Percentiles rank a stretch among this genome's conserved stretches.
Conservation (phyloP, 1,140 invertebrate genomes). For the Charaxes varanes region DNA sequence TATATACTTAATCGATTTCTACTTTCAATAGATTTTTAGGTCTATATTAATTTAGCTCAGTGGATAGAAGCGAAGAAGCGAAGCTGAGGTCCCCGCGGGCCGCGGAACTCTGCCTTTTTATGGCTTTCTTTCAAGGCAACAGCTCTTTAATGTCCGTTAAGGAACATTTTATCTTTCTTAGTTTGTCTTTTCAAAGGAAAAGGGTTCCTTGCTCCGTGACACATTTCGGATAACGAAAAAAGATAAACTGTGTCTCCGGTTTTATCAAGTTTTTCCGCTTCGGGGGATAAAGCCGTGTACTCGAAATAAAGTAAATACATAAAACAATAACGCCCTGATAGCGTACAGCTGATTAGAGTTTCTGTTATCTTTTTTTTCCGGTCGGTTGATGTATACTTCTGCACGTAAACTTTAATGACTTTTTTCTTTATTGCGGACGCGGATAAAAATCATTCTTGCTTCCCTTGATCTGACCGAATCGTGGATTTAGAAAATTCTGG, state of each 20-base stretch:
- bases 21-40: constrained; percentile 21
- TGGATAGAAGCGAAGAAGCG: constrained; percentile 23
- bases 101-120: constrained; percentile 51
- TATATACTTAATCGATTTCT: neutral
- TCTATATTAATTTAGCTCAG: constrained; percentile 56
- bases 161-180: constrained; percentile 68
- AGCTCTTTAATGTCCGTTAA: constrained; percentile 65
- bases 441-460: no score
- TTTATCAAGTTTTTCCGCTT: constrained; percentile 55
- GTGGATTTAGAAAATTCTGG: no score
- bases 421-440: no score
- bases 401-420: no score
- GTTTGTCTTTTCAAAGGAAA: constrained; percentile 59
- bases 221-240: constrained; percentile 54
- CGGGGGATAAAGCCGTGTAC: constrained; percentile 23
- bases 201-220: constrained; percentile 55
- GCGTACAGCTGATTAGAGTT: no score
- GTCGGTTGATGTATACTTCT: no score
- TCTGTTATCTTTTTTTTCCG: no score
- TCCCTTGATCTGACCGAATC: no score
- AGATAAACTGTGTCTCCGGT: constrained; percentile 46
- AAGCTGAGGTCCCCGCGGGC: constrained; percentile 31
- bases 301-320: constrained; percentile 11
- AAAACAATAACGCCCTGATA: no score
- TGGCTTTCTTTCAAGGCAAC: constrained; percentile 51